Evolutionary conservation across 2,888 invertebrate genomes (phyloP), one percentile per base, ranked within the genome.

Genomic region (Adelognathus sp.): DNA sequence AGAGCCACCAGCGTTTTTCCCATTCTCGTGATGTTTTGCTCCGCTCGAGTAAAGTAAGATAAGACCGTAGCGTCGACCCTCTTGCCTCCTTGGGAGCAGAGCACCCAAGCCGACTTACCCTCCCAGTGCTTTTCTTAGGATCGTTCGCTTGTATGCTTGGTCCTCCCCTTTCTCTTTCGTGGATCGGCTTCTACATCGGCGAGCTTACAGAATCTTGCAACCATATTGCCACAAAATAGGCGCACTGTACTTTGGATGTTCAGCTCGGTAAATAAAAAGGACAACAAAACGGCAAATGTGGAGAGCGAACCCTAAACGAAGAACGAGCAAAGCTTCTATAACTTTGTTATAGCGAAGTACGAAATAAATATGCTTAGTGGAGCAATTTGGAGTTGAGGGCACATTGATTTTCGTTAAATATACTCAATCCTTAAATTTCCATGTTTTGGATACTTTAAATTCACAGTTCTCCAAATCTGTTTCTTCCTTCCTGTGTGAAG

Each of bases 31-130:
- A 74, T 83, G 77, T 84, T 83, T 83, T 80, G 77, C 81, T 81
- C 80, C 76, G 71, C 76, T 78, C 71, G 61, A 75, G 60, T 76
- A 72, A 78, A 77, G 69, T 63, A 73, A 79, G 82, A 82, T 84
- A 83, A 84, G 77, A 63, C 73, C 31, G 46, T 3, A n/a, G 46
- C 18, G 46, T 27, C 46, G 31, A 7, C 14, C 11, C 24, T 18
- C 24, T 33, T 7, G 24, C 1, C 33, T n/a, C 44, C 16, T 3
- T 3, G 29, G 18, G 21, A 2, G n/a, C 3, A 29, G 56, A 11
- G 31, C 52, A 18, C 16, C 27, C 41, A 58, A 39, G 61, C 33
- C 39, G 67, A 74, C 46, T 72, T 60, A 54, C 52, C 54, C 58
- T 14, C 71, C 44, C 24, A 52, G 31, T 70, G 41, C 31, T 76